Evolutionary conservation across 2,113 vertebrate genomes (phyloP).

Genomic region (Plectropomus leopardus): DNA sequence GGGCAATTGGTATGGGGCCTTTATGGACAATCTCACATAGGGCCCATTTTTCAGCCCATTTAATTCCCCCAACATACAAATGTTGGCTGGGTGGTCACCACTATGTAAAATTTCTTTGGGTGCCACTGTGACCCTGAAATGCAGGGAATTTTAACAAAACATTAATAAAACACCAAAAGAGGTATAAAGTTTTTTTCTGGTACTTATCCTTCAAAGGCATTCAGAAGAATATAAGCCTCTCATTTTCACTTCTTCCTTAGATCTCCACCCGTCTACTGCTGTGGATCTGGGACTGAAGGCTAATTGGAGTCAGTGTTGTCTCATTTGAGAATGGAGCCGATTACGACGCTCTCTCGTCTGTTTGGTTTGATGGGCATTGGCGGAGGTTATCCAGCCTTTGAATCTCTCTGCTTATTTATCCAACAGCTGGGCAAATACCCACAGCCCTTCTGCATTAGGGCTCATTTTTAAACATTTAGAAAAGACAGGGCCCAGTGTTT

Average conservation of each 20-base stretch:
- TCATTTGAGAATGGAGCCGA: conserved; percentile 57
- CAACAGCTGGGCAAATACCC: conserved; percentile 85
- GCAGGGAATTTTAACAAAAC: not conserved
- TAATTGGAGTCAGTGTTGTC: conserved; percentile 74
- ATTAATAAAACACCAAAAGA: not conserved
- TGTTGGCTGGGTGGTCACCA: no score
- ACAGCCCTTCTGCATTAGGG: conserved; percentile 83
- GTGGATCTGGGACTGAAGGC: conserved; percentile 42
- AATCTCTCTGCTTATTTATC: conserved; percentile 84
- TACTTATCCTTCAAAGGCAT: not conserved
- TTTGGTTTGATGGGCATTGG: conserved; percentile 81
- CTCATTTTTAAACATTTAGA: conserved; percentile 85
- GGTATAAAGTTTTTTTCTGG: not conserved
- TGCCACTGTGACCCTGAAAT: not conserved
- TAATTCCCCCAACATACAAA: no score
- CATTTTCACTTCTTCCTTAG: conserved; percentile 1
- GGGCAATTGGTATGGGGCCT: no score
- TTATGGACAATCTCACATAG: no score
- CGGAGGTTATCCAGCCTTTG: conserved; percentile 79
- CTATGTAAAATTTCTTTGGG: no score
- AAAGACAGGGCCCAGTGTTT: conserved; percentile 82
- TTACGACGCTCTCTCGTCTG: conserved; percentile 70
- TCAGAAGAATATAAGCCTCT: not conserved
- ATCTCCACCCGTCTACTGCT: conserved; percentile 28
- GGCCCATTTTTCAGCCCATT: no score